phyloP scores from a whole-genome alignment of 2,888 invertebrate genomes.

The Chalcosyrphus nemorum region DNA sequence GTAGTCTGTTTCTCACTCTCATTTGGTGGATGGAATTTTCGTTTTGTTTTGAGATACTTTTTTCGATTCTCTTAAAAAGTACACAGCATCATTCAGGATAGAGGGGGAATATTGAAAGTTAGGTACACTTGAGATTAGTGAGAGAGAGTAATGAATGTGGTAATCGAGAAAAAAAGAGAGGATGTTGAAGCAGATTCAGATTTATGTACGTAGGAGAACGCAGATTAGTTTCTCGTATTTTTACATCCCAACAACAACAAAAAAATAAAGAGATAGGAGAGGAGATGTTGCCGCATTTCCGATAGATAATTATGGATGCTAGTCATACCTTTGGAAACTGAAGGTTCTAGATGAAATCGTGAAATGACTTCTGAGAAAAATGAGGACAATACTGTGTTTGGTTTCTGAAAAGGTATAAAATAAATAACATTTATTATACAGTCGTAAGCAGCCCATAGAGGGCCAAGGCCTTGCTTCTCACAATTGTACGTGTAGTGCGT shows the following conservation, averaged over 20 bases:
- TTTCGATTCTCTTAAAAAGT: constrained; percentile 5
- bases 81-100: not conserved
- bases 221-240: constrained; percentile 1
- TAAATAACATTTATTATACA: too few species aligned
- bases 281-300: constrained; percentile 13
- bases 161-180: not conserved
- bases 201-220: not conserved
- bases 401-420: too few species aligned
- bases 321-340: too few species aligned
- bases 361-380: too few species aligned
- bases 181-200: not conserved
- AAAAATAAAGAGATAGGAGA: not conserved
- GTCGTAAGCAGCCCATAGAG: too few species aligned
- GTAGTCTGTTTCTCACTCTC: constrained; percentile 5
- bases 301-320: not conserved
- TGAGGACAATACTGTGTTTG: too few species aligned
- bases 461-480: too few species aligned
- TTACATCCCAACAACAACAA: not conserved
- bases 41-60: constrained; percentile 8
- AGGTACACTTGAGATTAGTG: not conserved
- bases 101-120: not conserved
- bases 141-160: not conserved
- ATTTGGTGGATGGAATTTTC: constrained; percentile 28
- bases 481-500: too few species aligned
- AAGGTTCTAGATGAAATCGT: too few species aligned